A percentile compares a stretch with the other conserved stretches of the same genome.
Evolutionary conservation across 2,113 vertebrate species (phyloP).

Genomic region (Ictalurus furcatus): DNA sequence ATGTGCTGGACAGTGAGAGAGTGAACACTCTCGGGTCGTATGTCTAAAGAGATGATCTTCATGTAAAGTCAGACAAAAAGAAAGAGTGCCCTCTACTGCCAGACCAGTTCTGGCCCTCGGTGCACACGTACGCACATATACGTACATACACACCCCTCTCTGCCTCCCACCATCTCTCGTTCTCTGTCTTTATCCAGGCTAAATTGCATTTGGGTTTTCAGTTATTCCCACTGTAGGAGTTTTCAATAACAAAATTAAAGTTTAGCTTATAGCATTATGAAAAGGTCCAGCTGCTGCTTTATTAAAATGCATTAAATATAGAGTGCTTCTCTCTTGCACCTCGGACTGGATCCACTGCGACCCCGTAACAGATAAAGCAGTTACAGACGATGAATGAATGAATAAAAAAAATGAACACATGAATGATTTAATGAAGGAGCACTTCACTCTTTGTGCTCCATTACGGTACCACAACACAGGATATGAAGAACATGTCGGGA

Average conservation of each 20-base stretch:
- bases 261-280: conserved; percentile 27
- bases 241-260: conserved; percentile 9
- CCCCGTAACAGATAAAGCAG: neutral
- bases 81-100: conserved; percentile 60
- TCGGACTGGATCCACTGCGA: neutral
- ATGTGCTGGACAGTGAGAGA: conserved; percentile 24
- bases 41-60: conserved; percentile 14
- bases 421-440: neutral
- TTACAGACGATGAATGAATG: neutral
- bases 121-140: neutral
- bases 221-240: neutral
- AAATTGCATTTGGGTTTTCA: conserved; percentile 19
- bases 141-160: neutral
- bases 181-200: neutral
- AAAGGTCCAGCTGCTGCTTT: conserved; percentile 9
- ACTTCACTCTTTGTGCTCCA: neutral
- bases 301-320: conserved; percentile 3
- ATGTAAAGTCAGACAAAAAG: conserved; percentile 46
- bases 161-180: neutral
- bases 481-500: neutral
- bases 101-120: conserved; percentile 30
- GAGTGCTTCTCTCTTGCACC: neutral
- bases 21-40: conserved; percentile 21
- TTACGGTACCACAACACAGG: neutral
- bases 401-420: neutral